phyloP scores from a whole-genome alignment of 2,797 vertebrate species.

The Micropoecilia bifurca region DNA sequence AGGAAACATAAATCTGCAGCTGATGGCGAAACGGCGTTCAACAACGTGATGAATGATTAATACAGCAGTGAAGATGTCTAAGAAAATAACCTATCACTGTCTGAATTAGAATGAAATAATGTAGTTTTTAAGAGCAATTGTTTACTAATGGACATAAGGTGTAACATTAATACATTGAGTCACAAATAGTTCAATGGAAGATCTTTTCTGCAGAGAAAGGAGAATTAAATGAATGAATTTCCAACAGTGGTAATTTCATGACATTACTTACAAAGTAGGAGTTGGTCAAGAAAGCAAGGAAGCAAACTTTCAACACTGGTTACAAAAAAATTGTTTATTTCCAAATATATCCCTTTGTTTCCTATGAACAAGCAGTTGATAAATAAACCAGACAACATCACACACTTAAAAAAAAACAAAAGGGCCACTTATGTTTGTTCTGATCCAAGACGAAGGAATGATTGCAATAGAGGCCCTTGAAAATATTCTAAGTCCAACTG shows the following conservation, averaged over 20 bases:
- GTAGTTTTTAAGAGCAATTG: neutral
- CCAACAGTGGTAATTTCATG: neutral
- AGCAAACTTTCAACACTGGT: neutral
- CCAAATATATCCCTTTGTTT: slow-evolving; percentile 75
- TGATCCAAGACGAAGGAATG: slow-evolving; percentile 20
- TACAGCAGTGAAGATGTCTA: neutral
- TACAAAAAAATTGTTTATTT: slow-evolving; percentile 79
- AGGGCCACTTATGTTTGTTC: slow-evolving; percentile 27
- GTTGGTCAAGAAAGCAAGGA: neutral
- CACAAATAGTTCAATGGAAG: neutral
- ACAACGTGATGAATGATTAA: neutral
- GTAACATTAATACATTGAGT: neutral
- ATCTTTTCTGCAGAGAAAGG: neutral
- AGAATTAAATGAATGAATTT: neutral
- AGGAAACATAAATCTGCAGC: neutral
- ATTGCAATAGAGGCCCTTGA: slow-evolving; percentile 38
- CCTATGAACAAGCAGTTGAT: slow-evolving; percentile 55
- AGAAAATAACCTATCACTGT: neutral
- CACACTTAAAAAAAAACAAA: slow-evolving; percentile 25
- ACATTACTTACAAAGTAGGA: neutral
- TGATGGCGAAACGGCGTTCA: neutral
- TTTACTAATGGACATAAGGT: neutral
- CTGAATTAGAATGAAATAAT: neutral
- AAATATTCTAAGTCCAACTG: slow-evolving; percentile 33
- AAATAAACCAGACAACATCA: slow-evolving; percentile 58